phyloP scores from a whole-genome alignment of 2,113 vertebrate genomes.

The Pollachius pollachius region DNA sequence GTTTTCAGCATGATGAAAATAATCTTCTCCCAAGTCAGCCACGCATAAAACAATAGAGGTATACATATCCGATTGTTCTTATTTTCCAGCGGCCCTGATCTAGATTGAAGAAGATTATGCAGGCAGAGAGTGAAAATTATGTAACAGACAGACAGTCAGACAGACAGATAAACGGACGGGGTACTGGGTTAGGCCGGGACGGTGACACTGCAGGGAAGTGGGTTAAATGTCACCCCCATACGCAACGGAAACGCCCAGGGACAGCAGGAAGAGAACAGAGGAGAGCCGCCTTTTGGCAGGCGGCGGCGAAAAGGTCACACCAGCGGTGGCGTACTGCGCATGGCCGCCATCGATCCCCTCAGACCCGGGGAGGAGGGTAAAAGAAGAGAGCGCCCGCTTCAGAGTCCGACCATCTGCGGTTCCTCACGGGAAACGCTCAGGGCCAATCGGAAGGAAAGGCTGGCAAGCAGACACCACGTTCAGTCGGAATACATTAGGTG shows the following conservation, averaged over 20 bases:
- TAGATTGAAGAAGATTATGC: background rate
- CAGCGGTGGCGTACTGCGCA: slow-evolving; percentile 30
- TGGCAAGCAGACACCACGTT: too few relatives aligned
- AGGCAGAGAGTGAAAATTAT: background rate
- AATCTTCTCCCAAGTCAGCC: too few relatives aligned
- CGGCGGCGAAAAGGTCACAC: slow-evolving; percentile 44
- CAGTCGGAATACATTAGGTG: too few relatives aligned
- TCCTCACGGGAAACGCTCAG: too few relatives aligned
- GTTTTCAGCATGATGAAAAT: too few relatives aligned
- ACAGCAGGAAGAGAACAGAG: slow-evolving; percentile 29
- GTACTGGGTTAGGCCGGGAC: background rate
- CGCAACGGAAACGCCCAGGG: slow-evolving; percentile 28
- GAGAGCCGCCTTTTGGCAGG: slow-evolving; percentile 25
- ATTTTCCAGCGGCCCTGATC: background rate
- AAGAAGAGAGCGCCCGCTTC: too few relatives aligned
- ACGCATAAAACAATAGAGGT: background rate
- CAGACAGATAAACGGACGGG: background rate
- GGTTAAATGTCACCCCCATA: slow-evolving; percentile 49
- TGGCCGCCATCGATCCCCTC: slow-evolving; percentile 10
- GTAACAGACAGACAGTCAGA: background rate
- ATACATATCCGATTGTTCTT: background rate
- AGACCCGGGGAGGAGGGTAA: background rate
- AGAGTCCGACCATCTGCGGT: too few relatives aligned
- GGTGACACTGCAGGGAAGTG: slow-evolving; percentile 28
- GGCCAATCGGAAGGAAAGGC: too few relatives aligned